phyloP scores from a whole-genome alignment of 2,113 vertebrate genomes.

The Mesembrinibis cayennensis region DNA sequence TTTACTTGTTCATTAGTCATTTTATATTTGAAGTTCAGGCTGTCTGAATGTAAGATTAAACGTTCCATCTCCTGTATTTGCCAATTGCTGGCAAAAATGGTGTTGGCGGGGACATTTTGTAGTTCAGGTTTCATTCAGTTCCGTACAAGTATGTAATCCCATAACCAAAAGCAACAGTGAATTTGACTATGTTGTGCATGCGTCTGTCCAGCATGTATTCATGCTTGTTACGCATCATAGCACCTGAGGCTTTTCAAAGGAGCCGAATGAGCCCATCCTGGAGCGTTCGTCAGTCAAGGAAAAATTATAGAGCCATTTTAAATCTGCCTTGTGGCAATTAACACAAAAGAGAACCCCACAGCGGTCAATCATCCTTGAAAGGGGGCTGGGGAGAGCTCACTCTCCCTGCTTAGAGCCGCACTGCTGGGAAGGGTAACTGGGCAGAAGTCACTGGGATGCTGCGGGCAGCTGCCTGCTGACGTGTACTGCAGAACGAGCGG shows the following conservation, averaged over 20 bases:
- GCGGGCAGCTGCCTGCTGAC: not conserved
- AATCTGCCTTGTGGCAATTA: not conserved
- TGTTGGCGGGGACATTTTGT: not conserved
- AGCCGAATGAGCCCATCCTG: not conserved
- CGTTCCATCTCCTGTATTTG: not conserved
- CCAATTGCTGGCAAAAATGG: not conserved
- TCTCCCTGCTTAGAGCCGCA: not conserved
- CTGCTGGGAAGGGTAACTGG: not conserved
- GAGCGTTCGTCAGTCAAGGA: not conserved
- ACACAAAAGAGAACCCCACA: not conserved
- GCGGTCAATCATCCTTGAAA: not conserved
- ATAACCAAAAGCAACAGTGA: not conserved
- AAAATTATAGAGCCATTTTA: not conserved
- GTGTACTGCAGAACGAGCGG: rapidly evolving
- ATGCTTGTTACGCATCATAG: rapidly evolving
- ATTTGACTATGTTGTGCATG: rapidly evolving
- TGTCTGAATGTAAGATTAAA: not conserved
- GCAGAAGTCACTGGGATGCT: not conserved
- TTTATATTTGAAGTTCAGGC: not conserved
- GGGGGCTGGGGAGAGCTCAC: not conserved
- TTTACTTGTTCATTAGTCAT: not conserved
- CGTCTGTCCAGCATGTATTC: rapidly evolving
- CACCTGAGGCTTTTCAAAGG: not conserved
- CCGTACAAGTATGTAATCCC: too few species aligned
- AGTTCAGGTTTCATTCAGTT: not conserved